phyloP scores from a whole-genome alignment of 1,140 invertebrate species.

The Drosophila insularis region DNA sequence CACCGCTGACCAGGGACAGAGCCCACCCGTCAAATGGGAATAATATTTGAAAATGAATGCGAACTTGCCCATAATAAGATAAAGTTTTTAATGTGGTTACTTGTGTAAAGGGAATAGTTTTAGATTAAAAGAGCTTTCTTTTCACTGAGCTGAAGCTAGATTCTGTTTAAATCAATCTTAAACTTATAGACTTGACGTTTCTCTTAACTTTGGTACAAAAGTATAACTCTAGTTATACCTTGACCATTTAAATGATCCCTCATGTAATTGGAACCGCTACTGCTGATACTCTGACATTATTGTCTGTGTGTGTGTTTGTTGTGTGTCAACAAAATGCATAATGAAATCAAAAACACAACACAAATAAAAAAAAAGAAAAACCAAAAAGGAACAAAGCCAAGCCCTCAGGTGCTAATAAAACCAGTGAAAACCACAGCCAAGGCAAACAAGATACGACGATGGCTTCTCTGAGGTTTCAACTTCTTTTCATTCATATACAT shows the following conservation, averaged over 20 bases:
- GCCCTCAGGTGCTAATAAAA: conserved; percentile 23
- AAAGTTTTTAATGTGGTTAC: too few species aligned
- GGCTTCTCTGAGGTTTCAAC: not conserved
- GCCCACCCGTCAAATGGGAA: not conserved
- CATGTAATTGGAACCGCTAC: not conserved
- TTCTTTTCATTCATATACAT: not conserved
- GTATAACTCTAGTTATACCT: too few species aligned
- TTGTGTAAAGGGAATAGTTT: too few species aligned
- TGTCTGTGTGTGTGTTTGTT: not conserved
- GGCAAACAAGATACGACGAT: conserved; percentile 28
- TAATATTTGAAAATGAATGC: not conserved
- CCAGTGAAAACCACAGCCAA: conserved; percentile 23
- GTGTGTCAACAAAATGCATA: conserved; percentile 23
- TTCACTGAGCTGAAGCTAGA: too few species aligned
- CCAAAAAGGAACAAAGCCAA: not conserved
- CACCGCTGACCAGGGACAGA: not conserved
- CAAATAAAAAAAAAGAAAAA: conserved; percentile 11
- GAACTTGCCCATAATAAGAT: too few species aligned
- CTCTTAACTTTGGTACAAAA: too few species aligned
- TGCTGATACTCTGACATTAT: not conserved
- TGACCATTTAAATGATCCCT: not conserved
- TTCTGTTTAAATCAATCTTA: too few species aligned
- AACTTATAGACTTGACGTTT: too few species aligned
- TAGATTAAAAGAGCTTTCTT: too few species aligned
- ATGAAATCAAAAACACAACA: conserved; percentile 40